phyloP scores from a whole-genome alignment of 2,888 invertebrate genomes.

The Pseudeuparius sepicola region DNA sequence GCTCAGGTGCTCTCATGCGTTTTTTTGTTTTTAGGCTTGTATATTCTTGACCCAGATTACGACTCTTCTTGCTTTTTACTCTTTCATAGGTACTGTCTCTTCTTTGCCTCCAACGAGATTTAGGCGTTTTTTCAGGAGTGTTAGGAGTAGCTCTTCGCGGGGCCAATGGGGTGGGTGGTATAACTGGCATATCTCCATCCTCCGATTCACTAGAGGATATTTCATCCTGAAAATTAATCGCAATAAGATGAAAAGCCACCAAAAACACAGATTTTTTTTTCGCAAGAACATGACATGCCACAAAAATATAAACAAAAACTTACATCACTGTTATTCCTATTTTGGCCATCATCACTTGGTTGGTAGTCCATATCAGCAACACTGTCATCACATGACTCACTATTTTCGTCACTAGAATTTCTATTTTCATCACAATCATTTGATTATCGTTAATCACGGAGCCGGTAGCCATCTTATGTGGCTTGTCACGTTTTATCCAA shows the following conservation, averaged over 20 bases:
- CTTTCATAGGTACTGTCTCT: not conserved
- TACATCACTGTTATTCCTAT: conserved; percentile 2
- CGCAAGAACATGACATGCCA: conserved; percentile 1
- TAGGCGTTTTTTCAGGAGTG: too few relatives aligned
- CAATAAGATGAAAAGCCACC: conserved; percentile 2
- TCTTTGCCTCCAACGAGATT: conserved; percentile 1
- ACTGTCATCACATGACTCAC: conserved; percentile 4
- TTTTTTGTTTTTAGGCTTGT: conserved; percentile 3
- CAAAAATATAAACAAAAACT: not conserved
- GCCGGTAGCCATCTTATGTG: too few relatives aligned
- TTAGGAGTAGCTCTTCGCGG: too few relatives aligned
- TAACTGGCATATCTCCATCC: too few relatives aligned
- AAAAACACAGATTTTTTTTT: too few relatives aligned
- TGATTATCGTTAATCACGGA: too few relatives aligned
- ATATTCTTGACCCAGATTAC: conserved; percentile 3
- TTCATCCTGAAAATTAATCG: not conserved
- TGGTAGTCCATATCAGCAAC: conserved; percentile 1
- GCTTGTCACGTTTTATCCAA: too few relatives aligned
- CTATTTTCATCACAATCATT: not conserved
- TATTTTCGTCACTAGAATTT: not conserved
- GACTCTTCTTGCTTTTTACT: not conserved
- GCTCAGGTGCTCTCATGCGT: not conserved
- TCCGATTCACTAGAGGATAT: too few relatives aligned
- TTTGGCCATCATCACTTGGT: too few relatives aligned
- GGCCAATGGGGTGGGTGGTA: too few relatives aligned